Conservation (phyloP, 2,113 vertebrate genomes). For the Macrotis lagotis region DNA sequence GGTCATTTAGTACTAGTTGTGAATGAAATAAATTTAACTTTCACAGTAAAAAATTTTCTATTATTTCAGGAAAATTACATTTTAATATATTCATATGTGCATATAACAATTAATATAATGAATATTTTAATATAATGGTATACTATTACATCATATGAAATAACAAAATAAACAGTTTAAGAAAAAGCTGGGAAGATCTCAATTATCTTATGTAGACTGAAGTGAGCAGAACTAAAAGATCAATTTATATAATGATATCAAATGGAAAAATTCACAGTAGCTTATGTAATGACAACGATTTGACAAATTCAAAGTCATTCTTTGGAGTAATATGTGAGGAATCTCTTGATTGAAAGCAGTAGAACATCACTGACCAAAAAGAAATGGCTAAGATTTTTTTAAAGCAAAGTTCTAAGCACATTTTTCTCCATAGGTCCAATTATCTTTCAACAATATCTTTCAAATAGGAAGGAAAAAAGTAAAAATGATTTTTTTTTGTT, state of each 20-base stretch:
- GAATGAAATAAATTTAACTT: conserved; percentile 52
- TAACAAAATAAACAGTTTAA: too few relatives aligned
- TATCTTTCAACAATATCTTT: conserved; percentile 47
- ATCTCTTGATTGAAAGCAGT: conserved; percentile 44
- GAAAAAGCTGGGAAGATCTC: too few relatives aligned
- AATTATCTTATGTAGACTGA: too few relatives aligned
- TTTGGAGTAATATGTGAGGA: conserved; percentile 39
- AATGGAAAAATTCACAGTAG: background rate
- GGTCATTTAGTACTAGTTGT: conserved; percentile 49
- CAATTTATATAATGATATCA: background rate
- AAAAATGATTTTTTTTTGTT: conserved; percentile 24
- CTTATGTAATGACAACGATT: background rate
- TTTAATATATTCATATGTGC: conserved; percentile 7
- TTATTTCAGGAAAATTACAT: conserved; percentile 42
- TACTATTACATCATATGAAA: too few relatives aligned
- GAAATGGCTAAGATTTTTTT: conserved; percentile 32
- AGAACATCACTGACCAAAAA: conserved; percentile 46
- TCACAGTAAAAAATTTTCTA: background rate
- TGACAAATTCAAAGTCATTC: conserved; percentile 54
- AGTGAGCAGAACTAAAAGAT: background rate
- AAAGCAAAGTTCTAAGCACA: conserved; percentile 41
- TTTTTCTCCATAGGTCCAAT: conserved; percentile 55
- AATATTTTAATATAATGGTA: too few relatives aligned
- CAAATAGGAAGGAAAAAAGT: conserved; percentile 34
- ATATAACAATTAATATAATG: too few relatives aligned